phyloP scores from a whole-genome alignment of 2,797 vertebrate genomes.

The Smutsia temminckii region DNA sequence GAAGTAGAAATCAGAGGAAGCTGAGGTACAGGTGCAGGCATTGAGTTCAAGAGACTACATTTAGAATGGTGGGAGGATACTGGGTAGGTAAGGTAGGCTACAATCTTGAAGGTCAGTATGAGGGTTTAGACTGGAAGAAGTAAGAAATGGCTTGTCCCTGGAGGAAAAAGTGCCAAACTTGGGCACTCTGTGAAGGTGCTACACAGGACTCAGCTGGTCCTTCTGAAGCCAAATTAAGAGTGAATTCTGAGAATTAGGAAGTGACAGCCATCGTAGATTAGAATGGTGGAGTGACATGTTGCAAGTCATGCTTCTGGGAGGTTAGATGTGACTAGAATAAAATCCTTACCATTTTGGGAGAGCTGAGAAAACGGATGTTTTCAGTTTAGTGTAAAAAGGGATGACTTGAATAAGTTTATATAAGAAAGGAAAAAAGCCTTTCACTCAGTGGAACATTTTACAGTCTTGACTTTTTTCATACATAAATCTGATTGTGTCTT shows the following conservation, averaged over 20 bases:
- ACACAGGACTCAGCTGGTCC: background rate
- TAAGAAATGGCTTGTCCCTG: background rate
- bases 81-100: background rate
- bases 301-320: background rate
- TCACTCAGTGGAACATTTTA: background rate
- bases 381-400: background rate
- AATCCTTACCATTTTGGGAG: background rate
- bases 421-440: background rate
- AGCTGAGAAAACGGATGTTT: background rate
- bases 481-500: background rate
- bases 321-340: background rate
- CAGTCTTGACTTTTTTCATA: background rate
- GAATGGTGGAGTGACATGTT: background rate
- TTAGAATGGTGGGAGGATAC: background rate
- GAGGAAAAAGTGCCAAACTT: background rate
- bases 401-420: background rate
- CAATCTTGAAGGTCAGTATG: background rate
- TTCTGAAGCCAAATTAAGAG: background rate
- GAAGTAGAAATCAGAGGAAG: background rate
- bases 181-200: background rate
- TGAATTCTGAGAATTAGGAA: constrained; percentile 20
- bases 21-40: background rate
- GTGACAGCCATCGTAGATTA: background rate
- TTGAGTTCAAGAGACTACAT: background rate
- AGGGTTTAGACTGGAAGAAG: background rate